Evolutionary conservation across 2,888 invertebrate genomes (phyloP), one percentile per base, ranked within the genome.

Genomic region (Aphrophora alni): DNA sequence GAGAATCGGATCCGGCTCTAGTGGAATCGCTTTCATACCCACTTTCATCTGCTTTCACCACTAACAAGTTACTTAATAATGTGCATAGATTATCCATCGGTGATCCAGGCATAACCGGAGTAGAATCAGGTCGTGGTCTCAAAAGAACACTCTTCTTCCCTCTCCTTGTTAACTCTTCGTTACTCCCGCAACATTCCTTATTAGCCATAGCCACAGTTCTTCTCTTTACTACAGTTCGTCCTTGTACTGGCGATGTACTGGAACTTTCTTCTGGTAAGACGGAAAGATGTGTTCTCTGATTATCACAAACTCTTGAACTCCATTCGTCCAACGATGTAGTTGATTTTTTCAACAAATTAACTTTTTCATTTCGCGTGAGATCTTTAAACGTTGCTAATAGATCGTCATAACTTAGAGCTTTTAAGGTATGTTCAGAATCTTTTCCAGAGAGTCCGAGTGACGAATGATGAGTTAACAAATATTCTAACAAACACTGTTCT

Each of bases 1-100:
- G 91, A 0, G 91, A 91, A 86, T 91, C 90, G 14, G 89, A 85
- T 14, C 90, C 89, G 0, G 89, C 88, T 83, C 90, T 87, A 0
- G 91, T 91, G 21, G 91, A 91, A 85, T 92, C 92, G 71, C 91
- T 91, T 82, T 91, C 92, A 85, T 92, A 92, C 21, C 91, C 92
- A 85, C 91, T 91, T 86, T 92, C 92, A 84, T 91, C 91, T 12
- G 89, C 88, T 80, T 87, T 88, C 4, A 89, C 82, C 72, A 87
- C 86, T 38, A 89, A 82, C 25, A 88, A 87, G 82, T 84, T 87
- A 85, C 88, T 87, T 24, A 89, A 84, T 25, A 86, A 84, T 26
- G 82, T 27, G 81, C 85, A 84, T 8, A 86, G 81, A 74, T 84
- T 83, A 73, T 84, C 84, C 69, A 85, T 72, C 24, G 78, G 77